A percentile compares a stretch with the other conserved stretches of the same genome.
These are phyloP conservation scores for Muntiacus muntjak DNA, from an alignment of 2,113 vertebrate genomes.

Conservation along the genomic window DNA sequence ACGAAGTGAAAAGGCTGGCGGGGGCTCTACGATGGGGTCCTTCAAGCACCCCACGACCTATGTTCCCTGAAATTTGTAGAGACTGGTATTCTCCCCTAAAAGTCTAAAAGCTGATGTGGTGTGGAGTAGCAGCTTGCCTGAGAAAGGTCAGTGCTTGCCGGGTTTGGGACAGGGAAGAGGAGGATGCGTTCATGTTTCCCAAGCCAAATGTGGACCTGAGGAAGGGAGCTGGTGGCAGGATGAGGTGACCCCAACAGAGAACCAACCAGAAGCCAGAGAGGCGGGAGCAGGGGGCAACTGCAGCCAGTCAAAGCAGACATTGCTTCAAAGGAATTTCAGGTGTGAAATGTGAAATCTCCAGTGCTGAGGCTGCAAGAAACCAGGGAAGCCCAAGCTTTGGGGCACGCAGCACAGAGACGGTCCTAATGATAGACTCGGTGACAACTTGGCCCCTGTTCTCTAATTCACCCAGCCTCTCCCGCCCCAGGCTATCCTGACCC, in stretches of 20 bases:
- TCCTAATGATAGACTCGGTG: background rate
- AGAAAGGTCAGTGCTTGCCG: background rate
- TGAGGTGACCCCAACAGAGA: background rate
- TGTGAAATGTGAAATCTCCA: background rate
- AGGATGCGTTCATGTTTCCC: background rate
- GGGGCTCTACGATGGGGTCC: background rate
- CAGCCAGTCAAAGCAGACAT: background rate
- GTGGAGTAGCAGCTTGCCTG: background rate
- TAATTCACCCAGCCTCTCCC: background rate
- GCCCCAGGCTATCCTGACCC: background rate
- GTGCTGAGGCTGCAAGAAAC: background rate
- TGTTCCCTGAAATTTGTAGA: background rate
- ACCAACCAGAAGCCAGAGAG: background rate
- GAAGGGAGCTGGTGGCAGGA: background rate
- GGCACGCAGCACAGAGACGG: too few relatives aligned
- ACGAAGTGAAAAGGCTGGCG: background rate
- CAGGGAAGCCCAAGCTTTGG: background rate
- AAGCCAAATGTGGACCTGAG: background rate
- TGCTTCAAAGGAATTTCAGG: background rate
- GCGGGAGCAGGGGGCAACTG: accelerated
- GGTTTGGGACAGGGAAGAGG: background rate
- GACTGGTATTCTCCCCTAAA: background rate
- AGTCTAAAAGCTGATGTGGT: background rate
- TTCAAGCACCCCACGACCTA: background rate
- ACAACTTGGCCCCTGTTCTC: background rate